phyloP scores from a whole-genome alignment of 2,113 vertebrate genomes.

The Manacus vitellinus region DNA sequence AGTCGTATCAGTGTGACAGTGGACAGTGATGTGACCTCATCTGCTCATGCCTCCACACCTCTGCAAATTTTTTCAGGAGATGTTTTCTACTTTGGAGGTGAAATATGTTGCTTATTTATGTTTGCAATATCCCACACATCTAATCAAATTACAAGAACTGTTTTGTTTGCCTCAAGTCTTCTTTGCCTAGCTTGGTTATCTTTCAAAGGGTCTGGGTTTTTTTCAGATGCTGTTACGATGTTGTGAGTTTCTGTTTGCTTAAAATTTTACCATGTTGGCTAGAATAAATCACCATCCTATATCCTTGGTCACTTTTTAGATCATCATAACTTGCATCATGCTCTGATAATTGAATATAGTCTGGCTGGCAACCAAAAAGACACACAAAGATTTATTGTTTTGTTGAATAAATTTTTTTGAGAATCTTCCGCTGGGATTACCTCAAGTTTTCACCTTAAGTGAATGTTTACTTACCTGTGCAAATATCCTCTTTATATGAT shows the following conservation, averaged over 20 bases:
- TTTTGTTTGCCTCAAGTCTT: neutral
- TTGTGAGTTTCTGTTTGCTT: neutral
- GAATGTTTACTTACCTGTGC: neutral
- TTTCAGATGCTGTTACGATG: neutral
- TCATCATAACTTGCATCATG: neutral
- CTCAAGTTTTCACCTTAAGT: neutral
- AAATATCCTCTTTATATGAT: neutral
- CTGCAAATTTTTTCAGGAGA: conserved; percentile 73
- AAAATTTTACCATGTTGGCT: neutral
- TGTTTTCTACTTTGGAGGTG: conserved; percentile 88
- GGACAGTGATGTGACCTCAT: conserved; percentile 74
- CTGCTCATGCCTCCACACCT: conserved; percentile 60
- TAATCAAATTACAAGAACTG: neutral
- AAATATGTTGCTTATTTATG: neutral
- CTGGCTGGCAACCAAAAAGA: neutral
- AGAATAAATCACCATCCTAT: neutral
- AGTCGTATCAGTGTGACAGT: conserved; percentile 79
- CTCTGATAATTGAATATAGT: neutral
- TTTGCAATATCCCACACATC: neutral
- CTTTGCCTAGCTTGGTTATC: neutral
- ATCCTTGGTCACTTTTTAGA: neutral
- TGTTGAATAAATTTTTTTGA: neutral
- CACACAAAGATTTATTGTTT: accelerated
- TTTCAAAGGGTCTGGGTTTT: neutral
- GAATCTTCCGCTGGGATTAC: neutral